Evolutionary conservation across 2,797 vertebrate species (phyloP), one percentile per base, ranked within the genome.

Genomic region (Parambassis ranga): DNA sequence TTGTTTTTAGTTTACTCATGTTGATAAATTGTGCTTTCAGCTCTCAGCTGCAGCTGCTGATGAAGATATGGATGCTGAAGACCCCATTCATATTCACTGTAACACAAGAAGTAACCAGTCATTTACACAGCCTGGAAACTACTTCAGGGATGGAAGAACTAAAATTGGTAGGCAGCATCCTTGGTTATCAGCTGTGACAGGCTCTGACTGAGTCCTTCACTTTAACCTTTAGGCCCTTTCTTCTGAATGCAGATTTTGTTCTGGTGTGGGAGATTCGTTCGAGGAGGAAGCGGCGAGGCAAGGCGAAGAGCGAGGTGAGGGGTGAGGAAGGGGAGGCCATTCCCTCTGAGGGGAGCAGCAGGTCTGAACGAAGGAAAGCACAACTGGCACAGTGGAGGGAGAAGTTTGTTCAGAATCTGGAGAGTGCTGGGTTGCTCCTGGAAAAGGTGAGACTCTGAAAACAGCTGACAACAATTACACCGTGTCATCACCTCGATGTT

Each of bases 251-350:
- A 93, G 93, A 93, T 80, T 94, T 92, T 23, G 86, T 93, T 10
- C 86, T 94, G 48, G 87, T 91, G 27, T 93, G 92, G 92, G 93
- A 93, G 69, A 65, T 93, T 31, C 91, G 88, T 10, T 85, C 88
- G 0, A 69, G 58, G 4, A 87, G 77, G 65, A 94, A 88, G 59
- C 73, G 71, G 14, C 75, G 80, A 47, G 67, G 60, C 46, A 86
- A 79, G 35, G 57, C 32, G 15, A 73, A 66, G 42, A 59, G 24
- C 5, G 52, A 56, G 41, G 43, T 1, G 37, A 28, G 10, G 1
- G 11, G 20, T 8, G 75, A 59, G 46, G 79, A 78, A 32, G 59
- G 49, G 15, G 77, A 73, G 2, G 38, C 24, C 0, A 41, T 36
- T 18, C 52, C 77, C 19, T 2, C 49, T 0, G 74, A 84, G 10